Percentiles rank a stretch among this genome's conserved stretches.
These are phyloP conservation scores for Epinephelus fuscoguttatus DNA, from an alignment of 2,113 vertebrate genomes.

Conservation along the genomic window DNA sequence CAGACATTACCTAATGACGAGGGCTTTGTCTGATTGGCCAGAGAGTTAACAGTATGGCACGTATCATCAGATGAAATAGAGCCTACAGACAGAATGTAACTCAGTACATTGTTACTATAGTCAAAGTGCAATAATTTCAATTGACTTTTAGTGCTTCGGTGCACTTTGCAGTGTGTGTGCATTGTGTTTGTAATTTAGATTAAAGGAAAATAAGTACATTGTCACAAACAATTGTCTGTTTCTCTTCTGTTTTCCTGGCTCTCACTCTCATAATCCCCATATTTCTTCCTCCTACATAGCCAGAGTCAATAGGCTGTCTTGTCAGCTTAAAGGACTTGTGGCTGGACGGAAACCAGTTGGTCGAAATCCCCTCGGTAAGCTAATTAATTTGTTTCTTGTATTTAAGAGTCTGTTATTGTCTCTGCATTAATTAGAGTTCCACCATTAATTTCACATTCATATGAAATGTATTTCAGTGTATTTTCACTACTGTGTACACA, in stretches of 20 bases:
- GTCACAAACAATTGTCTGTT: neutral
- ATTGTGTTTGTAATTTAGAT: neutral
- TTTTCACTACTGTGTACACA: neutral
- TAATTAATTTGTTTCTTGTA: constrained; percentile 14
- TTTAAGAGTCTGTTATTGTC: neutral
- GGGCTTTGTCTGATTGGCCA: too few relatives aligned
- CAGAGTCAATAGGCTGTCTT: constrained; percentile 95
- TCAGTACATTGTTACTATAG: too few relatives aligned
- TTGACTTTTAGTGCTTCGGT: neutral
- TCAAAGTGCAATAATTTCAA: neutral
- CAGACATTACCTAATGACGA: too few relatives aligned
- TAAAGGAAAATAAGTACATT: neutral
- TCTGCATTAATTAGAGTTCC: neutral
- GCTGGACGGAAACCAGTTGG: constrained; percentile 97
- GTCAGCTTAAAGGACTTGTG: constrained; percentile 96
- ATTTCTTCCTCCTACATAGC: constrained; percentile 82
- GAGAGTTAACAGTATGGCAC: too few relatives aligned
- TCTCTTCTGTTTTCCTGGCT: constrained; percentile 13
- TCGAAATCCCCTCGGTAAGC: constrained; percentile 93
- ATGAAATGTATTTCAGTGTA: neutral
- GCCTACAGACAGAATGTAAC: too few relatives aligned
- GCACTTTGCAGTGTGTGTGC: neutral
- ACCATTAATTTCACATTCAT: too few relatives aligned
- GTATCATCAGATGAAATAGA: too few relatives aligned
- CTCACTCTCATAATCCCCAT: constrained; percentile 35